Base-by-base conservation (phyloP, 1,140 invertebrate species). In the Notospermus geniculatus region DNA sequence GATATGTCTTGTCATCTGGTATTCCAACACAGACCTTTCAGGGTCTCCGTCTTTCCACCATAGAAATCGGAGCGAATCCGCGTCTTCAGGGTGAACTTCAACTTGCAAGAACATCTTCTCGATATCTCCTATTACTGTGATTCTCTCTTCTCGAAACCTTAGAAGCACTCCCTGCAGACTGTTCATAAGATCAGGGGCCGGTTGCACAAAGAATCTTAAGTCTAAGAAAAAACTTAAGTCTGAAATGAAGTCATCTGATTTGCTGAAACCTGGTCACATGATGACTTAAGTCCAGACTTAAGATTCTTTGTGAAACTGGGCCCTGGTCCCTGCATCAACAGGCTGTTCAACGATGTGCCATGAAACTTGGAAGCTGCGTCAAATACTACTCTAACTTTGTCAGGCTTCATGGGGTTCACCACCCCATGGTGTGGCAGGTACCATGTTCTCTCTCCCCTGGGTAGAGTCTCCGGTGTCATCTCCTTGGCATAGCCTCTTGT, bases 171-270 rank as follows among this genome's bases (percentile, higher is more conserved):
- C 70, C 15, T 69, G 32, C 15, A 74, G 53, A 41, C 22, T 50
- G 52, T 55, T 73, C 64, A 82, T 80, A 0, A 84, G 55, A 58
- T 74, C 73, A 7, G n/a, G n/a, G n/a, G n/a, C n/a, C n/a, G n/a
- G n/a, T n/a, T n/a, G n/a, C n/a, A n/a, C n/a, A n/a, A n/a, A n/a
- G n/a, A n/a, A n/a, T n/a, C n/a, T n/a, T n/a, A n/a, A n/a, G n/a
- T n/a, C n/a, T n/a, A n/a, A n/a, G n/a, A n/a, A n/a, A n/a, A n/a
- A n/a, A n/a, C n/a, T n/a, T n/a, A n/a, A n/a, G n/a, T n/a, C n/a
- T n/a, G n/a, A n/a, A n/a, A n/a, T n/a, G n/a, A n/a, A n/a, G n/a
- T n/a, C n/a, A n/a, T n/a, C n/a, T n/a, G n/a, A n/a, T n/a, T n/a
- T n/a, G n/a, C n/a, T n/a, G n/a, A n/a, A n/a, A n/a, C n/a, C n/a